phyloP scores from a whole-genome alignment of 2,797 vertebrate species.

The Pipistrellus nathusii region DNA sequence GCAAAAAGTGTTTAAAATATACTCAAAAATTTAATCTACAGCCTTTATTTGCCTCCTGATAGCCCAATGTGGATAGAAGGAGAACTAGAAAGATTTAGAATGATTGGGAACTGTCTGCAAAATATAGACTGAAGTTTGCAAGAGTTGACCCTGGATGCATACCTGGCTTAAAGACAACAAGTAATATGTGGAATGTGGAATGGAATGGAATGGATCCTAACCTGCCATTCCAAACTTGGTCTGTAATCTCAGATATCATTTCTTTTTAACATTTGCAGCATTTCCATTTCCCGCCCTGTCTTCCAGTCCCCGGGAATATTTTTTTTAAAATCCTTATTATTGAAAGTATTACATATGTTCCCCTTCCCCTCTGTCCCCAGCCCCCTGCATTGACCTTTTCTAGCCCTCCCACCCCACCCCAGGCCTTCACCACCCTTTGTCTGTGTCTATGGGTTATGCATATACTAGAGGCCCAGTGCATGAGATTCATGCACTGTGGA shows the following conservation, averaged over 20 bases:
- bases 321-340: too few species aligned
- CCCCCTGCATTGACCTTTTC: too few species aligned
- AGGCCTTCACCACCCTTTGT: too few species aligned
- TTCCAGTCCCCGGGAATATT: too few species aligned
- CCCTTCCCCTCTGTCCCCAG: too few species aligned
- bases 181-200: neutral
- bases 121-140: neutral
- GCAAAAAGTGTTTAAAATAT: conserved; percentile 38
- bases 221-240: neutral
- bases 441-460: too few species aligned
- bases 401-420: too few species aligned
- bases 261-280: neutral
- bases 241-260: neutral
- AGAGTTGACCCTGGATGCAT: neutral
- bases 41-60: neutral
- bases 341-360: too few species aligned
- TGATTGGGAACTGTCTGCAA: neutral
- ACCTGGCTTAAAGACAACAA: neutral
- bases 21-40: neutral
- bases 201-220: neutral
- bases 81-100: conserved; percentile 25
- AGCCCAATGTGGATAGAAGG: neutral
- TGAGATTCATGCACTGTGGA: too few species aligned
- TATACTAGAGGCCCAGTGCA: too few species aligned
- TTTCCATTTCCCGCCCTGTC: too few species aligned